Evolutionary conservation across 1,140 invertebrate genomes (phyloP).

Genomic region (Phocides pigmalion): DNA sequence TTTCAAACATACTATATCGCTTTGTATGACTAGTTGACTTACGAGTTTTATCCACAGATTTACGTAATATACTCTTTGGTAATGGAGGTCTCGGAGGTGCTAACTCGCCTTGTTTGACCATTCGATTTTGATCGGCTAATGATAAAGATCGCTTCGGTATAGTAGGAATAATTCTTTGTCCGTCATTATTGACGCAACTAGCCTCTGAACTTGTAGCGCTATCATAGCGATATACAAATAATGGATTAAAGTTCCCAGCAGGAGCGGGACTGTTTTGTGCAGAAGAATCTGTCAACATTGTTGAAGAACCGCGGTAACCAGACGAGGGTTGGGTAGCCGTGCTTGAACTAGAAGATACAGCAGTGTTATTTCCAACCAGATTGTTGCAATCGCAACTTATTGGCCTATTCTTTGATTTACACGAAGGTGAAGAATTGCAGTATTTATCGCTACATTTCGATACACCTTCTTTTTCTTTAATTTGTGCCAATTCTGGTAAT

Average conservation of each 20-base stretch:
- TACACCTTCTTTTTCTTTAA: slow-evolving; percentile 82
- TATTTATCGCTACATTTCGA: slow-evolving; percentile 86
- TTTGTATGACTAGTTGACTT: slow-evolving; percentile 85
- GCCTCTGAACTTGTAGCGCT: slow-evolving; percentile 88
- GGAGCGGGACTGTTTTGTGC: slow-evolving; percentile 85
- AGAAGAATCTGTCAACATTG: slow-evolving; percentile 90
- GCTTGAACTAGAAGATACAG: slow-evolving; percentile 88
- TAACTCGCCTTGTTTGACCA: slow-evolving; percentile 80
- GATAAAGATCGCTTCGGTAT: slow-evolving; percentile 87
- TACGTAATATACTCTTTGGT: slow-evolving; percentile 88
- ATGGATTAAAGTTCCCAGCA: slow-evolving; percentile 85
- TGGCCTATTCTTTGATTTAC: slow-evolving; percentile 83
- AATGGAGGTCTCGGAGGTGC: slow-evolving; percentile 88
- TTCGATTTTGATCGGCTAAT: slow-evolving; percentile 83
- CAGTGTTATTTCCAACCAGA: slow-evolving; percentile 83
- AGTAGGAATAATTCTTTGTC: slow-evolving; percentile 79
- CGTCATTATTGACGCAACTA: slow-evolving; percentile 81
- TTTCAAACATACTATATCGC: slow-evolving; percentile 92
- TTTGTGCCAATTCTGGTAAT: slow-evolving; percentile 88
- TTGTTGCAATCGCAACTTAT: slow-evolving; percentile 87
- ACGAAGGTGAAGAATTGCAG: slow-evolving; percentile 86
- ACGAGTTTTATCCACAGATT: slow-evolving; percentile 83
- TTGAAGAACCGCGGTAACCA: slow-evolving; percentile 93
- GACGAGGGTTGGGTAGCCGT: slow-evolving; percentile 92
- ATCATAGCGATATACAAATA: slow-evolving; percentile 93